Conservation (phyloP, 2,113 vertebrate species). For the Hippocampus mohnikei region DNA sequence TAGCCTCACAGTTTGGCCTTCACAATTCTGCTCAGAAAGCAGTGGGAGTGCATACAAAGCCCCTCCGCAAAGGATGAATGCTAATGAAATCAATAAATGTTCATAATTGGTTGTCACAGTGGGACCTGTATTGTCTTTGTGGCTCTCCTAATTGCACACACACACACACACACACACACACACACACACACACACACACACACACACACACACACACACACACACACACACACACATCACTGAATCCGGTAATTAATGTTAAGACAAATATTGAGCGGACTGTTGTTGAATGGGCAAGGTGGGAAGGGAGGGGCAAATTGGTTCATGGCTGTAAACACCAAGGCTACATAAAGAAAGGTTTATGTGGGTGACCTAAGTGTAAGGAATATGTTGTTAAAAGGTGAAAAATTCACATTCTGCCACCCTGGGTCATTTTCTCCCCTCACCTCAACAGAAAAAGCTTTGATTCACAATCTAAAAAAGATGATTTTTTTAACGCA, state of each 20-base stretch:
- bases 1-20: slow-evolving; percentile 53
- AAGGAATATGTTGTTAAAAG: slow-evolving; percentile 52
- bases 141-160: slow-evolving; percentile 43
- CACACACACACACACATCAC: slow-evolving; percentile 23
- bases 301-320: slow-evolving; percentile 3
- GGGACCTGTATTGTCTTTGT: slow-evolving; percentile 49
- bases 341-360: not conserved
- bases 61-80: slow-evolving; percentile 54
- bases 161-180: slow-evolving; percentile 23
- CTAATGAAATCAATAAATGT: slow-evolving; percentile 74
- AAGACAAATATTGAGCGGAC: slow-evolving; percentile 55
- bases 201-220: slow-evolving; percentile 32
- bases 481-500: not conserved
- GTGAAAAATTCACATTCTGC: slow-evolving; percentile 40
- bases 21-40: slow-evolving; percentile 29
- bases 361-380: slow-evolving; percentile 30
- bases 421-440: slow-evolving; percentile 32
- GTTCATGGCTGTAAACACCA: not conserved
- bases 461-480: slow-evolving; percentile 57
- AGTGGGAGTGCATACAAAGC: slow-evolving; percentile 19
- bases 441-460: slow-evolving; percentile 62
- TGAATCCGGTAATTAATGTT: slow-evolving; percentile 65
- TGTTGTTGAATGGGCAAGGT: slow-evolving; percentile 2
- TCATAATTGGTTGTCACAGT: slow-evolving; percentile 69
- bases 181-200: slow-evolving; percentile 23